phyloP scores from a whole-genome alignment of 2,113 vertebrate species.

The Lophochroa leadbeateri region DNA sequence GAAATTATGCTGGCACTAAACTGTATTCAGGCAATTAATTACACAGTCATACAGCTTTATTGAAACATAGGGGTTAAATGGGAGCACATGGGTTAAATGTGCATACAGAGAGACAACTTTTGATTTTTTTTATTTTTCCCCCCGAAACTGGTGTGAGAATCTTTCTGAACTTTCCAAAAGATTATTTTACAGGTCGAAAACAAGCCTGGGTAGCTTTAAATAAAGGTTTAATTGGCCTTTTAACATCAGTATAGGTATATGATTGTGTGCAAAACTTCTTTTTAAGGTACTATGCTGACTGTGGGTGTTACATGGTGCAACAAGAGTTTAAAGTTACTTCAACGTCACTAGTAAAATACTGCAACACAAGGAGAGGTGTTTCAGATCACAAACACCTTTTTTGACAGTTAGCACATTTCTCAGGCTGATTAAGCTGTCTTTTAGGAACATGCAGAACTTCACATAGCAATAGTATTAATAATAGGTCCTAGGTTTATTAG shows the following conservation, averaged over 20 bases:
- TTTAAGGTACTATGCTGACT: not conserved
- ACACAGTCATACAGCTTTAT: not conserved
- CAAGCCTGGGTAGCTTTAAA: not conserved
- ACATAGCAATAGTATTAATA: not conserved
- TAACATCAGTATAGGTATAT: not conserved
- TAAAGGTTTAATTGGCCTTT: not conserved
- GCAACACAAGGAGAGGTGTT: not conserved
- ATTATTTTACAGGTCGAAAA: not conserved
- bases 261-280: not conserved
- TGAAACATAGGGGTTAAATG: not conserved
- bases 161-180: not conserved
- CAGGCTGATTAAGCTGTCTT: not conserved
- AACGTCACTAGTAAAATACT: not conserved
- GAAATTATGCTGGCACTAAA: not conserved
- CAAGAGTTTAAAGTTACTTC: not conserved
- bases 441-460: not conserved
- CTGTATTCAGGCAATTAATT: not conserved
- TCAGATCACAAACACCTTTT: not conserved
- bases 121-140: not conserved
- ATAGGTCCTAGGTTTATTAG: not conserved
- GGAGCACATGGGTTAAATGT: not conserved
- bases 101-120: not conserved
- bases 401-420: not conserved
- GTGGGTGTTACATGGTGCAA: not conserved
- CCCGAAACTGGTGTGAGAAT: not conserved